Conservation (phyloP, 92 coral and sea anemone genomes). For the Virgularia gustaviana region DNA sequence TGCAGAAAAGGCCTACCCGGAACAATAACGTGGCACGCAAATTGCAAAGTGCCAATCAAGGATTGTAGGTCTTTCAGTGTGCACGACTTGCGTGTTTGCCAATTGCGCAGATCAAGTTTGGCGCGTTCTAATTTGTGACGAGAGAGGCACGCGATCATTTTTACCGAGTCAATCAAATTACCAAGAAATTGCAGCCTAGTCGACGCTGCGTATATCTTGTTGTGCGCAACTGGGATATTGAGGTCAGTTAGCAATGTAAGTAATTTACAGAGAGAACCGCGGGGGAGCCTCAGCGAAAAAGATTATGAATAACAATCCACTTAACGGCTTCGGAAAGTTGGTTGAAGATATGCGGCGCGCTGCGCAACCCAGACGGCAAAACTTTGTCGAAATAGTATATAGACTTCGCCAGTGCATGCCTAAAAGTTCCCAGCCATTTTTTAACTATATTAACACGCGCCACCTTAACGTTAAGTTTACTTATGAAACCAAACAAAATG, state of each 20-base stretch:
- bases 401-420: too few species aligned
- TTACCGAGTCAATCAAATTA: constrained; percentile 39
- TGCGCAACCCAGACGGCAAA: constrained; percentile 7
- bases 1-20: constrained; percentile 51
- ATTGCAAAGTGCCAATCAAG: constrained; percentile 35
- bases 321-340: constrained; percentile 10
- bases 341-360: constrained; percentile 12
- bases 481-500: too few species aligned
- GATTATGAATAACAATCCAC: neutral
- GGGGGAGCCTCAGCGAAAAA: too few species aligned
- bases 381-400: too few species aligned
- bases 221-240: too few species aligned
- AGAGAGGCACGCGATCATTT: constrained; percentile 57
- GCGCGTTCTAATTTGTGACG: constrained; percentile 42
- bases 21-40: constrained; percentile 48
- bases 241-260: too few species aligned
- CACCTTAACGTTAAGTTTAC: too few species aligned
- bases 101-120: neutral
- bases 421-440: too few species aligned
- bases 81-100: neutral
- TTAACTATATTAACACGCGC: too few species aligned
- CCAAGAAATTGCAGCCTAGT: constrained; percentile 40
- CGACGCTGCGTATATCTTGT: neutral
- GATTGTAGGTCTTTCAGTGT: constrained; percentile 45
- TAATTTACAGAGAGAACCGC: too few species aligned